These are phyloP conservation scores for Apodemia mormo DNA, from an alignment of 2,888 invertebrate species.

Conservation along the genomic window DNA sequence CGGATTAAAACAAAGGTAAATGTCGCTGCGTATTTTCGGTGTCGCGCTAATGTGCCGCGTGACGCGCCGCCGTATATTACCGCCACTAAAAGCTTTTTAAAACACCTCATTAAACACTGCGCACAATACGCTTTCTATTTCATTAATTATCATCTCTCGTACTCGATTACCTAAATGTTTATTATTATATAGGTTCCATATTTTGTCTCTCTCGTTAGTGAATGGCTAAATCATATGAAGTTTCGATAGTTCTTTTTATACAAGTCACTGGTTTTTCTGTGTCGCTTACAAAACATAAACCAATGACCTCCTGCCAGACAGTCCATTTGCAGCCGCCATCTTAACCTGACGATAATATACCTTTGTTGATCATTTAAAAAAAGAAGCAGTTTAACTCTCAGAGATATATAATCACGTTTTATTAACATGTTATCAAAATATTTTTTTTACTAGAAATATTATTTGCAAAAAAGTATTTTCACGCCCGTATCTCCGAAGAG, in stretches of 20 bases:
- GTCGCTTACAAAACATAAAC: neutral
- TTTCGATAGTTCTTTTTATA: neutral
- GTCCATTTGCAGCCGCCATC: no score
- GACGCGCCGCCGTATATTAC: constrained; percentile 11
- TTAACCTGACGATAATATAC: no score
- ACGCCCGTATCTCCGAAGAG: no score
- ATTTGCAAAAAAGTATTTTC: no score
- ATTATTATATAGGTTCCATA: neutral
- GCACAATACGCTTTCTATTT: neutral
- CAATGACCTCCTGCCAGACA: no score
- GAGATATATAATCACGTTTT: no score
- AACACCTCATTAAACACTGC: constrained; percentile 14
- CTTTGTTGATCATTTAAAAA: no score
- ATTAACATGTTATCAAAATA: no score
- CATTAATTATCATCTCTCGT: neutral
- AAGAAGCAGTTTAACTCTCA: no score
- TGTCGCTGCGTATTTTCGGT: constrained; percentile 49
- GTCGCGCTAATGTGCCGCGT: constrained; percentile 29
- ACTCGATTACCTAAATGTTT: neutral
- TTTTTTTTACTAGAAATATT: no score
- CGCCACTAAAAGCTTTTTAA: constrained; percentile 18
- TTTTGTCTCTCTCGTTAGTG: neutral
- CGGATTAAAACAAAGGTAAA: constrained; percentile 65
- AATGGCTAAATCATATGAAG: neutral
- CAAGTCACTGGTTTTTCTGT: neutral